Evolutionary conservation across 2,113 vertebrate genomes (phyloP).

Genomic region (Capreolus pygargus): DNA sequence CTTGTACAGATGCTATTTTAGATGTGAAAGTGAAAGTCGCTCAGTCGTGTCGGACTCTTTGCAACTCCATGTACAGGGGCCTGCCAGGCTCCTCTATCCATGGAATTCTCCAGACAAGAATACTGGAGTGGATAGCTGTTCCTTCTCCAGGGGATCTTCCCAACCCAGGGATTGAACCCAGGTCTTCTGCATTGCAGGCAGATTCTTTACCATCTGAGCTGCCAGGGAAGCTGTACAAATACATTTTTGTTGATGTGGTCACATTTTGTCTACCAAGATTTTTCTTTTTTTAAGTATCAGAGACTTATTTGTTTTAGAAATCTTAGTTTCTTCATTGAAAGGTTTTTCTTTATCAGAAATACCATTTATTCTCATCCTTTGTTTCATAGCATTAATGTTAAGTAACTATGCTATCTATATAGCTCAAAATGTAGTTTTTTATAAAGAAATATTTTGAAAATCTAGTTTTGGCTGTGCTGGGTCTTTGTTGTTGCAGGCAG

Average conservation of each 20-base stretch:
- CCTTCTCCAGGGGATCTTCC: background rate
- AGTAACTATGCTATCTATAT: background rate
- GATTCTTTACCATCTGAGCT: background rate
- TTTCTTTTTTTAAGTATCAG: background rate
- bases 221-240: background rate
- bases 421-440: background rate
- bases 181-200: background rate
- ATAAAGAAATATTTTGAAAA: background rate
- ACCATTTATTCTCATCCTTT: background rate
- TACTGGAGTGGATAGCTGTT: background rate
- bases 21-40: background rate
- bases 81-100: background rate
- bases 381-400: background rate
- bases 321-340: background rate
- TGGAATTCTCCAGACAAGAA: background rate
- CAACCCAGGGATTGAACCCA: background rate
- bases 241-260: background rate
- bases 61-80: fast-evolving
- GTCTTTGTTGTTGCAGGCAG: background rate
- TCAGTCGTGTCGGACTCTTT: background rate
- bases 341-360: background rate
- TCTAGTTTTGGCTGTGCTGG: background rate
- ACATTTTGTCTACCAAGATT: background rate
- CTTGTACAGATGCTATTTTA: background rate
- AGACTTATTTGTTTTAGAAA: background rate